Evolutionary conservation across 2,113 vertebrate species (phyloP).

Genomic region (Phrynosoma blainvillii): DNA sequence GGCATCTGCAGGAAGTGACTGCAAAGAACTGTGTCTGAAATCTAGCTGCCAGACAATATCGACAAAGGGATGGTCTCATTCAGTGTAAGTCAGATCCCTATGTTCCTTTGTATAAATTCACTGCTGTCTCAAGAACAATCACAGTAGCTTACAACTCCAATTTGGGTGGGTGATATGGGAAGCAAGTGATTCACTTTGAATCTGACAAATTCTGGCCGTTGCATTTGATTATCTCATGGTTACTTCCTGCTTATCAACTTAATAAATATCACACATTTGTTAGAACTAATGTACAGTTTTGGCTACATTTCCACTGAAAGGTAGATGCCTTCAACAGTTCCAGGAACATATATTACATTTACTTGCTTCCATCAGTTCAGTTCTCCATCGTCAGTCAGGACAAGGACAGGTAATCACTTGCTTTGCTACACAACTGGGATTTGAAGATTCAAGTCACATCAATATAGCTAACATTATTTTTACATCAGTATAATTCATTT

Average conservation of each 20-base stretch:
- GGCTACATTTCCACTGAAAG: not conserved
- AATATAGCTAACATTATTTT: constrained; percentile 62
- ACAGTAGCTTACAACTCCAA: not conserved
- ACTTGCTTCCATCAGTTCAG: not conserved
- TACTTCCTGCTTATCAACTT: not conserved
- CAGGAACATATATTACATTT: constrained; percentile 2
- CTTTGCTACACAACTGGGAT: constrained; percentile 36
- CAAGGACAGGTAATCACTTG: constrained; percentile 14
- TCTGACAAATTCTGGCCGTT: too few species aligned
- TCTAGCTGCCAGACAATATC: too few species aligned
- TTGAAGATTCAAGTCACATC: constrained; percentile 51
- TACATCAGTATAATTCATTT: constrained; percentile 72
- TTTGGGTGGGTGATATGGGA: too few species aligned
- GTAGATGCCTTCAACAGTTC: not conserved
- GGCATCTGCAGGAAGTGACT: not conserved
- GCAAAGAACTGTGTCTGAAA: not conserved
- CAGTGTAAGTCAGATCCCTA: not conserved
- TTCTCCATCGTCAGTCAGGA: not conserved
- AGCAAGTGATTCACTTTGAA: not conserved
- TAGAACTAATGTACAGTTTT: not conserved
- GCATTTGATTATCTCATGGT: not conserved
- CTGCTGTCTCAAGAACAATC: not conserved
- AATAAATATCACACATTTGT: not conserved
- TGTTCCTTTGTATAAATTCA: not conserved
- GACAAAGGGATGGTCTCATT: too few species aligned